Evolutionary conservation across 2,888 invertebrate species (phyloP).

Genomic region (Patella depressa): DNA sequence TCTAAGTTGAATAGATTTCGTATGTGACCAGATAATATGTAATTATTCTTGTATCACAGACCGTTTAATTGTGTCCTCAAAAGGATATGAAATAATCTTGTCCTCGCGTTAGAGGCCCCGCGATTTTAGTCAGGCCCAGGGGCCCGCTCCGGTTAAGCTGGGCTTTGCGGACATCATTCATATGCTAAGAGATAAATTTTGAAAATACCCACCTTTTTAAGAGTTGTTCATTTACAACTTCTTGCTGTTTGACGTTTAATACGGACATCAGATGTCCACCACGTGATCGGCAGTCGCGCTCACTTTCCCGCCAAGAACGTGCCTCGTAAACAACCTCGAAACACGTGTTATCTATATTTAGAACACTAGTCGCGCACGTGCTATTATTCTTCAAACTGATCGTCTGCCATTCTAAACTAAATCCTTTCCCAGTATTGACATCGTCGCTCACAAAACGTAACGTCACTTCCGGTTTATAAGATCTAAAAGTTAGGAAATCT

Average conservation of each 20-base stretch:
- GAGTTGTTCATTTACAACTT: conserved; percentile 33
- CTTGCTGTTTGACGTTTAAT: conserved; percentile 33
- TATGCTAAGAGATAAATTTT: no score
- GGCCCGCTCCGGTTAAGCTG: no score
- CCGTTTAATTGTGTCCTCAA: no score
- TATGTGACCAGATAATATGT: no score
- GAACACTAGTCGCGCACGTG: conserved; percentile 30
- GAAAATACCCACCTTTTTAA: conserved; percentile 34
- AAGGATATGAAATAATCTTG: no score
- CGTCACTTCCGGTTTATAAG: conserved; percentile 29
- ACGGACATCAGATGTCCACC: conserved; percentile 45
- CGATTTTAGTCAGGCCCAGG: no score
- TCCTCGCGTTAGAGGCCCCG: no score
- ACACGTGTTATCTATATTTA: conserved; percentile 33
- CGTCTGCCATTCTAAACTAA: conserved; percentile 41
- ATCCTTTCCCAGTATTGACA: conserved; percentile 37
- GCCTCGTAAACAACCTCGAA: conserved; percentile 38
- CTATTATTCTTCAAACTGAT: conserved; percentile 18
- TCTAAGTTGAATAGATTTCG: no score
- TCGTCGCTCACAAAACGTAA: conserved; percentile 45
- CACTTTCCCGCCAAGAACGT: conserved; percentile 42
- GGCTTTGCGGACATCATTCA: no score
- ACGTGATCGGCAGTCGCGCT: conserved; percentile 39
- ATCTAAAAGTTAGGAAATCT: conserved; percentile 41
- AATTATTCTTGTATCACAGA: no score